These are phyloP conservation scores for Rhagonycha fulva DNA, from an alignment of 2,888 invertebrate genomes.

Conservation along the genomic window DNA sequence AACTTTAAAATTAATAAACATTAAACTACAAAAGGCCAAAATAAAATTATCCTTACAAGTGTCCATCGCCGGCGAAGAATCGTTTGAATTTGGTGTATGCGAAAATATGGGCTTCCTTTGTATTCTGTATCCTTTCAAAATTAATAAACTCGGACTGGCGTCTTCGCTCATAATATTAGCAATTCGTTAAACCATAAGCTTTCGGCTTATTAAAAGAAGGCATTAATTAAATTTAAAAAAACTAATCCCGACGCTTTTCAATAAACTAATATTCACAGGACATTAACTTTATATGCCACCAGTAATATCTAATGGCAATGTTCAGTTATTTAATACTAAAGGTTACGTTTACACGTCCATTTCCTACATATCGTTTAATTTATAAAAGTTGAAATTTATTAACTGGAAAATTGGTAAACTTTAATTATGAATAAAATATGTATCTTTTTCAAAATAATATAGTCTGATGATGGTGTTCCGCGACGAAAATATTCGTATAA, in stretches of 20 bases:
- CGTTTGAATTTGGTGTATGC: constrained; percentile 37
- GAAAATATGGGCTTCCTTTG: constrained; percentile 62
- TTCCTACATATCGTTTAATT: not conserved
- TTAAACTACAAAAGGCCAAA: not conserved
- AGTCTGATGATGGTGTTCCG: not conserved
- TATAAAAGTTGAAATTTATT: not conserved
- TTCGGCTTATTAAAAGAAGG: not conserved
- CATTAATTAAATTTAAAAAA: not conserved
- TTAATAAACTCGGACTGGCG: constrained; percentile 64
- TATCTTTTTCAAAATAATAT: not conserved
- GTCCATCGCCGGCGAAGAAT: not conserved
- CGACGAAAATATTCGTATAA: not conserved
- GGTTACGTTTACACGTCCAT: not conserved
- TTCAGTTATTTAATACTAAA: not conserved
- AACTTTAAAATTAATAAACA: constrained; percentile 5
- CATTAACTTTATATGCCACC: not conserved
- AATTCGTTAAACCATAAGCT: constrained; percentile 41
- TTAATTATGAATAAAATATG: not conserved
- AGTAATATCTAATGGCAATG: not conserved
- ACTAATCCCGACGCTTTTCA: not conserved
- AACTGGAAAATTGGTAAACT: not conserved
- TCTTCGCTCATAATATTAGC: constrained; percentile 50
- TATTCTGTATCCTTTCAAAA: constrained; percentile 71
- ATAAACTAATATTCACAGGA: not conserved
- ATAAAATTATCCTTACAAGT: not conserved